Evolutionary conservation across 1,140 invertebrate species (phyloP), one percentile per base, ranked within the genome.

Genomic region (Chironomus striatipennis): DNA sequence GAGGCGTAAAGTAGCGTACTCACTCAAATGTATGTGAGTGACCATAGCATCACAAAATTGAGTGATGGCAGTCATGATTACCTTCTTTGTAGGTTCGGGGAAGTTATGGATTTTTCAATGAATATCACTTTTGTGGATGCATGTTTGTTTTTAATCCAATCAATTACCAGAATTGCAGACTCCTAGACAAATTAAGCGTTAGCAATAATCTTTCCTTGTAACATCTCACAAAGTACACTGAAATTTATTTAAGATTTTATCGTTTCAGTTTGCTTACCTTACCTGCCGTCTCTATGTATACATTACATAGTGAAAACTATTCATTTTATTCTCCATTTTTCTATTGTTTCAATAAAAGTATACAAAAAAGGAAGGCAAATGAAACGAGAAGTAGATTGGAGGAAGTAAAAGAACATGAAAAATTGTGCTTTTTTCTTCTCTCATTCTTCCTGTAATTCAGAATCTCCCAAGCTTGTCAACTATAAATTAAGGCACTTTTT

Each of bases 401-500:
- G 47, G 47, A 15, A 57, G 47, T n/a, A 57, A 57, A 47, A 57
- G n/a, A 57, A n/a, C 47, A 57, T 57, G 47, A 57, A 57, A 57
- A 57, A 57, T 57, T 57, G n/a, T 57, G 15, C 47, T n/a, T 57
- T 57, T 57, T 57, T 57, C 12, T 57, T 57, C 47, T 57, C 47
- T 57, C 24, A 34, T 34, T 34, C 47, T 57, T 57, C 47, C 47
- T 57, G 47, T 57, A 57, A 57, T 57, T 15, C 12, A n/a, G 15
- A n/a, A 57, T 57, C n/a, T 57, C n/a, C 47, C 47, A 57, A 34
- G 24, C 47, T 57, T 57, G 47, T 57, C 47, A 57, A 57, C 47
- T n/a, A 57, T 57, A 57, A 57, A 57, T 57, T 57, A 57, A 57
- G 47, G 47, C 12, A 57, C 47, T 57, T 57, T 57, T 57, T 57